These are phyloP conservation scores for Sylvicapra grimmia DNA, from an alignment of 2,113 vertebrate genomes.

Conservation along the genomic window DNA sequence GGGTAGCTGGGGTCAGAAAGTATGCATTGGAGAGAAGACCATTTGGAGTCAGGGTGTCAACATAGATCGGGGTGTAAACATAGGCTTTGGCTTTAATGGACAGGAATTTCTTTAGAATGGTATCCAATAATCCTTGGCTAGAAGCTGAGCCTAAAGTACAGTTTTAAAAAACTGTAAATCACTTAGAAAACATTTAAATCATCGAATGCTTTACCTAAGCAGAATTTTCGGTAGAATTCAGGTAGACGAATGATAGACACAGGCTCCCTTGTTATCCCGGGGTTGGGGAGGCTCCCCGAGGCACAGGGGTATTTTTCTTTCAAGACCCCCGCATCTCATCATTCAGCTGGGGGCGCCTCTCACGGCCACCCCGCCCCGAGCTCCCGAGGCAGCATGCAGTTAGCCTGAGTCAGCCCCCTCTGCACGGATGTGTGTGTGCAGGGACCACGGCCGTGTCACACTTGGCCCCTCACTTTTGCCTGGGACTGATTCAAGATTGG, in stretches of 20 bases:
- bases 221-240: background rate
- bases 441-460: fast-evolving
- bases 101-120: background rate
- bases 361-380: background rate
- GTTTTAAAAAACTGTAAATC: background rate
- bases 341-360: background rate
- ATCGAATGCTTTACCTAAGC: background rate
- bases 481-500: background rate
- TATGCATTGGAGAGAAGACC: background rate
- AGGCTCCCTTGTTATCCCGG: background rate
- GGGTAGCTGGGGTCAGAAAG: background rate
- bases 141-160: background rate
- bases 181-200: background rate
- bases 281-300: background rate
- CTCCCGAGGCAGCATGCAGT: too few species aligned
- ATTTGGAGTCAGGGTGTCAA: background rate
- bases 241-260: background rate
- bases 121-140: background rate
- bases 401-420: background rate
- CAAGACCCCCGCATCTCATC: fast-evolving
- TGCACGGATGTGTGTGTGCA: background rate
- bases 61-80: background rate
- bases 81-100: background rate
- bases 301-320: background rate
- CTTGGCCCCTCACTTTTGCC: background rate